phyloP scores from a whole-genome alignment of 2,888 invertebrate species.

The Pristionchus japonicus region DNA sequence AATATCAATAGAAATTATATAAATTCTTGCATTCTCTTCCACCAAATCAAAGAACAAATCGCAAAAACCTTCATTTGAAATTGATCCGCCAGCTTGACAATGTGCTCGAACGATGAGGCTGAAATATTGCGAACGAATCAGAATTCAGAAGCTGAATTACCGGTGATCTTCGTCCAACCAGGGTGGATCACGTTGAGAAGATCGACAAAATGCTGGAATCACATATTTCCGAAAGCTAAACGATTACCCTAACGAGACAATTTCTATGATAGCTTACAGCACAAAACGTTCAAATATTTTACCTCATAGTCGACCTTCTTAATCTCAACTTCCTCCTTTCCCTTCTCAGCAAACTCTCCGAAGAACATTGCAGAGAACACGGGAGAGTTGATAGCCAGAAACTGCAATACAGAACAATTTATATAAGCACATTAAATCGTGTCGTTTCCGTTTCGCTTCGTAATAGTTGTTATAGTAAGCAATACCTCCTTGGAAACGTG shows the following conservation, averaged over 20 bases:
- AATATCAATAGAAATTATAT: no score
- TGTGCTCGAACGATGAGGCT: not conserved
- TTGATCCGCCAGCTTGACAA: not conserved
- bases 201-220: not conserved
- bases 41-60: not conserved
- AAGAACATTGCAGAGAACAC: not conserved
- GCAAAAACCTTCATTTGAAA: not conserved
- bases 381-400: not conserved
- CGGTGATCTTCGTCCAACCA: not conserved
- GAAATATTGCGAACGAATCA: no score
- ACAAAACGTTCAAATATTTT: no score
- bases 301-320: not conserved
- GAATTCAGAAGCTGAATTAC: not conserved
- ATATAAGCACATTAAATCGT: no score
- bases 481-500: no score
- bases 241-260: no score
- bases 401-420: no score
- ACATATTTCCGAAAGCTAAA: not conserved
- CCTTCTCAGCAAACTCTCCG: not conserved
- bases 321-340: not conserved
- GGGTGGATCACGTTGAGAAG: not conserved
- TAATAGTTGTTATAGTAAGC: no score
- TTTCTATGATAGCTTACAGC: no score
- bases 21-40: no score
- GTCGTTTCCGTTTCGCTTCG: no score